A percentile compares a stretch with the other conserved stretches of the same genome.
These are phyloP conservation scores for Zosterops borbonicus DNA, from an alignment of 2,113 vertebrate genomes.

Conservation along the genomic window DNA sequence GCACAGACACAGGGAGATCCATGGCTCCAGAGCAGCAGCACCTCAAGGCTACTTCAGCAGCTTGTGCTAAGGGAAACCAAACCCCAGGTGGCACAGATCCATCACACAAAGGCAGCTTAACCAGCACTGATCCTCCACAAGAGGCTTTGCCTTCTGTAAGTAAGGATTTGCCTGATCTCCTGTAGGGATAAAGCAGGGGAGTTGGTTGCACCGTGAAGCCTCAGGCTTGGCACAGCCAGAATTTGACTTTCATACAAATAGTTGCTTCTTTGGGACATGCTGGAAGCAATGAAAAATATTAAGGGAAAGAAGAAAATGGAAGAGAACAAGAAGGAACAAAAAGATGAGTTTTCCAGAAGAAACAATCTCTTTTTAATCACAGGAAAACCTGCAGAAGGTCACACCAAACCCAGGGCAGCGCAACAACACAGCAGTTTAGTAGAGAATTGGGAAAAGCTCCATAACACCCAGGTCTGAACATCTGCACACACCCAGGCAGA, in stretches of 20 bases:
- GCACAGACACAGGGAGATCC: background rate
- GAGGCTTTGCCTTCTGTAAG: background rate
- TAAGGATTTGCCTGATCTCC: background rate
- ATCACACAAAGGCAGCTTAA: background rate
- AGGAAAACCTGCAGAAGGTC: background rate
- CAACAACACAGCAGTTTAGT: background rate
- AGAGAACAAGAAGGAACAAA: background rate
- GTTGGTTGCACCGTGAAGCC: background rate
- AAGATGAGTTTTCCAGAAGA: background rate
- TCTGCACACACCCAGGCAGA: background rate
- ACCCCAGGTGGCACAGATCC: background rate
- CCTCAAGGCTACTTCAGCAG: background rate
- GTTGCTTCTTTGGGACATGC: background rate
- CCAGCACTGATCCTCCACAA: background rate
- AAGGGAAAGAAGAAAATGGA: background rate
- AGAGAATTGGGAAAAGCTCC: background rate
- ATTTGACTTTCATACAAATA: background rate
- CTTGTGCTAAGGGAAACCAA: background rate
- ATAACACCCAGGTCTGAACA: background rate
- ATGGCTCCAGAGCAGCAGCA: background rate
- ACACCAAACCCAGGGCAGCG: accelerated
- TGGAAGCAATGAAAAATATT: background rate
- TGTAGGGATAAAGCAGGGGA: accelerated
- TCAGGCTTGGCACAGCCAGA: background rate
- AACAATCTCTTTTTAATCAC: background rate